Conservation (phyloP, 2,888 invertebrate species). For the Conomelus anceps region DNA sequence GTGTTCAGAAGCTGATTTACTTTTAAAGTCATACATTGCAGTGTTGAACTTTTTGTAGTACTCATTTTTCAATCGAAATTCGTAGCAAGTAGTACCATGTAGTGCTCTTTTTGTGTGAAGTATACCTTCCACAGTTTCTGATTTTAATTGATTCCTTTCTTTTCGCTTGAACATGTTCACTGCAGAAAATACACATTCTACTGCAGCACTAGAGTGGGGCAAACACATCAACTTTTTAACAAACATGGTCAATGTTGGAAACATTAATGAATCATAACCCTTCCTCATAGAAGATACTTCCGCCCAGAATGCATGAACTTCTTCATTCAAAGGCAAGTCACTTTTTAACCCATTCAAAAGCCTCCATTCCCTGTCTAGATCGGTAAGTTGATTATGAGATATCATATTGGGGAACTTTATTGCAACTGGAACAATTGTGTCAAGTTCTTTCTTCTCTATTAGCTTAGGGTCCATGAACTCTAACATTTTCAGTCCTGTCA, state of each 20-base stretch:
- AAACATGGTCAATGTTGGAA: neutral
- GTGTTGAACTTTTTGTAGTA: neutral
- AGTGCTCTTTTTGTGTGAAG: neutral
- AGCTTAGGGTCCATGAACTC: neutral
- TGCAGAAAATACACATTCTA: slow-evolving; percentile 5
- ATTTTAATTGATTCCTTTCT: neutral
- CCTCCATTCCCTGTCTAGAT: neutral
- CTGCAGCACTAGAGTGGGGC: slow-evolving; percentile 8
- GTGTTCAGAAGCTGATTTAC: neutral
- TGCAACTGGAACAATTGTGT: neutral
- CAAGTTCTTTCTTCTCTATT: neutral
- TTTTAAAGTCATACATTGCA: slow-evolving; percentile 9
- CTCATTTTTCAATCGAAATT: neutral
- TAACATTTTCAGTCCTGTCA: neutral
- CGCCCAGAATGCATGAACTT: neutral
- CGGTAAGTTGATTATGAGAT: neutral
- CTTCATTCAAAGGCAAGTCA: neutral
- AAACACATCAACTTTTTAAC: neutral
- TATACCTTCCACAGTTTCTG: neutral
- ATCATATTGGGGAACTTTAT: neutral
- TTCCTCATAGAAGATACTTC: neutral
- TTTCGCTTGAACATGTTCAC: neutral
- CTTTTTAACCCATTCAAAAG: neutral
- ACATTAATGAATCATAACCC: neutral
- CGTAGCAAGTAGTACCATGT: neutral